Percentiles rank a stretch among this genome's conserved stretches.
phyloP scores from a whole-genome alignment of 2,797 vertebrate species.

The Enteromius argenteus region DNA sequence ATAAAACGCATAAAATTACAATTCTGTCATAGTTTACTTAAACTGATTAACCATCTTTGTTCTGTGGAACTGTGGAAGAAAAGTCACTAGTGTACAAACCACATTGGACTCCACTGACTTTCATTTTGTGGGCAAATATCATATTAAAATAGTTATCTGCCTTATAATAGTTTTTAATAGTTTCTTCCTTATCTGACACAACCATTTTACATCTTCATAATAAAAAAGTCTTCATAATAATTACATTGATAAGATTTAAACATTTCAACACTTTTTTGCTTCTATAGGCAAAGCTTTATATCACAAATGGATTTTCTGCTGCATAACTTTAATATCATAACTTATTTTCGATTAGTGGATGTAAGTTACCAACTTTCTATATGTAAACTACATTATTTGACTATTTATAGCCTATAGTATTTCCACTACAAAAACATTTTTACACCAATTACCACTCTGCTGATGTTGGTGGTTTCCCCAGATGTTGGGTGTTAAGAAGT shows the following conservation, averaged over 20 bases:
- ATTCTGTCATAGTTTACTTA: slow-evolving; percentile 37
- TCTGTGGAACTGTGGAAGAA: background rate
- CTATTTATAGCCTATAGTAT: background rate
- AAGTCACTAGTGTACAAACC: background rate
- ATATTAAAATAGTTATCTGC: background rate
- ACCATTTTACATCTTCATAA: background rate
- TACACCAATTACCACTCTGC: too few relatives aligned
- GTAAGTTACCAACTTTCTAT: too few relatives aligned
- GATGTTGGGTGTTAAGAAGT: too few relatives aligned
- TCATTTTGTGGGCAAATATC: background rate
- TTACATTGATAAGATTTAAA: background rate
- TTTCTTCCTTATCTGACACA: background rate
- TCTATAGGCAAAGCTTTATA: background rate
- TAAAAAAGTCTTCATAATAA: background rate
- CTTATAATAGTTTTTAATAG: too few relatives aligned
- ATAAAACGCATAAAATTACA: slow-evolving; percentile 8
- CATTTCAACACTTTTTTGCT: background rate
- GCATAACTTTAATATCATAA: too few relatives aligned
- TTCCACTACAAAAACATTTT: background rate
- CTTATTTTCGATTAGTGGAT: too few relatives aligned
- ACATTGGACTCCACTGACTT: background rate
- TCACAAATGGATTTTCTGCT: background rate
- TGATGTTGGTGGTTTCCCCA: too few relatives aligned
- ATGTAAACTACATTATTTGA: background rate
- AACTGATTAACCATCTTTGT: slow-evolving; percentile 53